Evolutionary conservation across 2,888 invertebrate genomes (phyloP).

Genomic region (Cantharis flavilabris): DNA sequence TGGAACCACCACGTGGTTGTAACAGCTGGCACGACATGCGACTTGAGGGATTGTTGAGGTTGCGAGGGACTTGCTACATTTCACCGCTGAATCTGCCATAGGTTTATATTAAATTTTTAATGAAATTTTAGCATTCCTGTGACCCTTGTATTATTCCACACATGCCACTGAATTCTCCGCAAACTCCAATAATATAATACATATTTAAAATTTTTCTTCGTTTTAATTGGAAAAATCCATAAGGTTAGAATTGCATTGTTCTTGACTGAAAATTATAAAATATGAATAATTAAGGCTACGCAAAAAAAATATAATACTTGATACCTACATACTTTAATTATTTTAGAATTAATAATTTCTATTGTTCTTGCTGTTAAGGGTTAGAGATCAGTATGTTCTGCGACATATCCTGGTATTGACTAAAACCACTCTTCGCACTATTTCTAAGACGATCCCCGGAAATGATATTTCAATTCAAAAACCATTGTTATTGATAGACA

Average conservation of each 20-base stretch:
- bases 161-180: conserved; percentile 29
- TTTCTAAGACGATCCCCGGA: conserved; percentile 35
- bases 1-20: conserved; percentile 42
- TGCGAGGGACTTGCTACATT: conserved; percentile 26
- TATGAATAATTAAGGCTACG: neutral
- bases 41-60: conserved; percentile 42
- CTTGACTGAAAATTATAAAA: neutral
- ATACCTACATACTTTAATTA: neutral
- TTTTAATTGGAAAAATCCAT: neutral
- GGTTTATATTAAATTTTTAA: conserved; percentile 46
- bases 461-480: conserved; percentile 36
- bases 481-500: conserved; percentile 34
- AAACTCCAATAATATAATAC: conserved; percentile 8
- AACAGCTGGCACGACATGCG: conserved; percentile 44
- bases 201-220: conserved; percentile 3
- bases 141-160: conserved; percentile 20
- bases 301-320: neutral
- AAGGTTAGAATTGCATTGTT: neutral
- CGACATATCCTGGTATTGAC: conserved; percentile 32
- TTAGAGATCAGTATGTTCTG: conserved; percentile 30
- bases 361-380: conserved; percentile 20
- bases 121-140: conserved; percentile 37
- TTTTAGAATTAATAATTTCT: neutral
- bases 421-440: conserved; percentile 27
- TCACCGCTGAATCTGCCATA: conserved; percentile 29